These are phyloP conservation scores for Nannobrachium achirus DNA, from an alignment of 2,113 vertebrate genomes.

Conservation along the genomic window DNA sequence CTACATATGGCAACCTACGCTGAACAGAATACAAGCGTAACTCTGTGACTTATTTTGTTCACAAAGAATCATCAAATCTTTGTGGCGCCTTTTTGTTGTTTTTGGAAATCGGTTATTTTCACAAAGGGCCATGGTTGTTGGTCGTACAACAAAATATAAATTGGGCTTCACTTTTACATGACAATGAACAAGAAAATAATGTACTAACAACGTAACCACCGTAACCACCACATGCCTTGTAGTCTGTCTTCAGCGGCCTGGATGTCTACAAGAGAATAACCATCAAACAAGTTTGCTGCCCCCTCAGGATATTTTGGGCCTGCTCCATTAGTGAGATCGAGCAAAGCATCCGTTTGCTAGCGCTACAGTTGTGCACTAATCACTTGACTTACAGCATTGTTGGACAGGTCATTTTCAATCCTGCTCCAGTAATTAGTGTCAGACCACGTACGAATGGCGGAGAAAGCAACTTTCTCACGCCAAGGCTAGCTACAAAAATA, in stretches of 20 bases:
- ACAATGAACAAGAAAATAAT: not conserved
- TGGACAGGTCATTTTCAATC: constrained; percentile 65
- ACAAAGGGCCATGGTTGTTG: too few species aligned
- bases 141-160: too few species aligned
- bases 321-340: constrained; percentile 45
- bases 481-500: constrained; percentile 37
- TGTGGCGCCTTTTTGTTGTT: too few species aligned
- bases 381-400: constrained; percentile 58
- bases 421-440: constrained; percentile 48
- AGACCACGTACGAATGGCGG: constrained; percentile 32
- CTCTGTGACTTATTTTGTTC: not conserved
- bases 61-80: not conserved
- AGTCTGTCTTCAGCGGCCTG: too few species aligned
- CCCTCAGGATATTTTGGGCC: constrained; percentile 50
- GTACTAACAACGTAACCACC: too few species aligned
- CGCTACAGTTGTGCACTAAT: constrained; percentile 59
- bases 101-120: too few species aligned
- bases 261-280: too few species aligned
- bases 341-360: constrained; percentile 40
- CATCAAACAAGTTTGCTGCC: constrained; percentile 27
- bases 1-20: not conserved
- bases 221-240: too few species aligned
- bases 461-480: constrained; percentile 61
- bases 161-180: not conserved
- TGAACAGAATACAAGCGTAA: not conserved